A percentile compares a stretch with the other conserved stretches of the same genome.
Conservation (phyloP, 2,113 vertebrate genomes). For the Eubucco bourcierii region DNA sequence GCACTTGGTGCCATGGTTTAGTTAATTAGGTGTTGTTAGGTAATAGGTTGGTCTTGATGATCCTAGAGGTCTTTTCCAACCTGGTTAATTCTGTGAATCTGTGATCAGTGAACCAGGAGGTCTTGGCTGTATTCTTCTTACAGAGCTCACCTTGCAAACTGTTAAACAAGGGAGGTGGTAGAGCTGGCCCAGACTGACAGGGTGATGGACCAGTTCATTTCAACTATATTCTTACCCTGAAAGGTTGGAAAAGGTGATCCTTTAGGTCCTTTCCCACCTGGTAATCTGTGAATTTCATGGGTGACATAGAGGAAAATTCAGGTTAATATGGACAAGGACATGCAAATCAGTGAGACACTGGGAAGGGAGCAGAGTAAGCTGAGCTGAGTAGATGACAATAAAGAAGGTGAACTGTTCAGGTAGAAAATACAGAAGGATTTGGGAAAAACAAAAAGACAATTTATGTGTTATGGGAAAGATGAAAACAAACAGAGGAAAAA, state of each 20-base stretch:
- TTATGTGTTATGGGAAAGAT: neutral
- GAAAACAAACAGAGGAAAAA: neutral
- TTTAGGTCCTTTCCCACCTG: no score
- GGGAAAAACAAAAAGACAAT: neutral
- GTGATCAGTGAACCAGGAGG: neutral
- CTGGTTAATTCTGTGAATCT: no score
- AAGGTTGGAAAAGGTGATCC: no score
- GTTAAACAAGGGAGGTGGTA: neutral
- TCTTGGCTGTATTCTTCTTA: neutral
- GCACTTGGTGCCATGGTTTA: no score
- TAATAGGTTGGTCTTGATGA: no score
- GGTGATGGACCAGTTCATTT: no score
- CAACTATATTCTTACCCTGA: no score
- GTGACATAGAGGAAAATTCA: neutral
- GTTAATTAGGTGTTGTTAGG: no score
- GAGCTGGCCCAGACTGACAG: neutral
- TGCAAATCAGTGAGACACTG: neutral
- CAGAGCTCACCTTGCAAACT: neutral
- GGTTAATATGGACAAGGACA: neutral
- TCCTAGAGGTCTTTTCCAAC: no score
- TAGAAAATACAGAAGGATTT: neutral
- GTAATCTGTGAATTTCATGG: neutral
- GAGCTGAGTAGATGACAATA: neutral
- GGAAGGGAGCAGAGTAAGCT: neutral
- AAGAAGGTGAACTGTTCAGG: neutral